Evolutionary conservation across 2,888 invertebrate species (phyloP), one percentile per base, ranked within the genome.

Genomic region (Oscheius myriophilus): DNA sequence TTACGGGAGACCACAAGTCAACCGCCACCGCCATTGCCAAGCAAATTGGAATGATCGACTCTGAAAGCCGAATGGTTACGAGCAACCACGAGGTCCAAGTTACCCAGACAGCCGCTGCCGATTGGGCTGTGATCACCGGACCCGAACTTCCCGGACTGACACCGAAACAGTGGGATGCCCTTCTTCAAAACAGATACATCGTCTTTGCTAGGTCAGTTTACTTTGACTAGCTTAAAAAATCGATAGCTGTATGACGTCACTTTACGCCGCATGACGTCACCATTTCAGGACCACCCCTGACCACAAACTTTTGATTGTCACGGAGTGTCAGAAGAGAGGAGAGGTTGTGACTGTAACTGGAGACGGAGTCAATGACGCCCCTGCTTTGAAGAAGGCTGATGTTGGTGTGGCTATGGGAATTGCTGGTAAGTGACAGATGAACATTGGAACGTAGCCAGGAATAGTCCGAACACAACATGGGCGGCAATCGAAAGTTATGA

Each of bases 21-120:
- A 82, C 82, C 11, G 82, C 82, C 18, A 75, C 77, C 14, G 82
- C 82, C 14, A 82, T 82, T 45, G 82, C 82, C n/a, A 66, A 75
- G 2, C 81, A 82, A 58, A 82, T 82, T 58, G 80, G 81, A 62
- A 72, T 82, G 67, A 81, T 82, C 53, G 75, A 69, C 54, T 33
- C 69, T 12, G 70, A 70, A 54, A 69, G 67, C 14, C 64, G 69
- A 42, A 53, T 64, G 11, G 55, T 67, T 46, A 57, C 69, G 41
- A 45, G 70, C 26, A 71, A 62, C 42, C 71, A 62, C 23, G 69
- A 45, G 16, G 45, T 52, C 16, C 61, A 61, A 16, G 25, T 46
- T 33, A 46, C 26, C n/a, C 46, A 25, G 49, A 46, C 46, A n/a
- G 16, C 18, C 2, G 16, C 61, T 9, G 41, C 52, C 12, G 71